phyloP scores from a whole-genome alignment of 1,140 invertebrate genomes.

The Monomorium pharaonis region DNA sequence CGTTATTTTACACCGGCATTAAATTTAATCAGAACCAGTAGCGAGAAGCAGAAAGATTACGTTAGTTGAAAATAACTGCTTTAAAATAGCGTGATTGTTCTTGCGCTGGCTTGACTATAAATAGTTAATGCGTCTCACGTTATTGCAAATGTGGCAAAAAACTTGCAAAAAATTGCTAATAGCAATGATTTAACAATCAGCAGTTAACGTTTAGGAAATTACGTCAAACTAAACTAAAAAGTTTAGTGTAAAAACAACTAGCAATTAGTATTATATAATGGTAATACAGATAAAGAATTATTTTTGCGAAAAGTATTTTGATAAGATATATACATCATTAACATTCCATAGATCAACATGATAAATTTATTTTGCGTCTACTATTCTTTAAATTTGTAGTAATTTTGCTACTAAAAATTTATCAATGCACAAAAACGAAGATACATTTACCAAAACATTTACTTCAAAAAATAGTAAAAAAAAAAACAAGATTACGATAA shows the following conservation, averaged over 20 bases:
- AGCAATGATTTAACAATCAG: neutral
- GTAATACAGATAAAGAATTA: neutral
- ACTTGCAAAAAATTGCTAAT: neutral
- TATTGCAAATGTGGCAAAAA: neutral
- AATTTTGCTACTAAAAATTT: neutral
- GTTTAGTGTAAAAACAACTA: neutral
- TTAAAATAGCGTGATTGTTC: conserved; percentile 64
- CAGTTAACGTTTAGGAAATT: conserved; percentile 7
- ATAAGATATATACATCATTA: neutral
- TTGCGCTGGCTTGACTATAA: conserved; percentile 19
- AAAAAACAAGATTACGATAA: conserved; percentile 19
- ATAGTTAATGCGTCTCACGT: conserved; percentile 22
- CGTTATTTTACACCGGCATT: conserved; percentile 49
- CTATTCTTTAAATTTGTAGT: neutral
- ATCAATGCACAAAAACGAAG: neutral
- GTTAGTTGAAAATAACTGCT: conserved; percentile 76
- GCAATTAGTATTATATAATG: neutral
- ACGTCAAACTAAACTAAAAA: neutral
- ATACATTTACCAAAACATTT: neutral
- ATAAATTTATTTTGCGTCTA: neutral
- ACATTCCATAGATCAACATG: neutral
- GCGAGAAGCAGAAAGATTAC: conserved; percentile 62
- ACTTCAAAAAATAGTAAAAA: neutral
- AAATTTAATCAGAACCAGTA: conserved; percentile 72
- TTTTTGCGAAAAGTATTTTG: neutral